A percentile compares a stretch with the other conserved stretches of the same genome.
These are phyloP conservation scores for Celastrina argiolus DNA, from an alignment of 2,888 invertebrate species.

Conservation along the genomic window DNA sequence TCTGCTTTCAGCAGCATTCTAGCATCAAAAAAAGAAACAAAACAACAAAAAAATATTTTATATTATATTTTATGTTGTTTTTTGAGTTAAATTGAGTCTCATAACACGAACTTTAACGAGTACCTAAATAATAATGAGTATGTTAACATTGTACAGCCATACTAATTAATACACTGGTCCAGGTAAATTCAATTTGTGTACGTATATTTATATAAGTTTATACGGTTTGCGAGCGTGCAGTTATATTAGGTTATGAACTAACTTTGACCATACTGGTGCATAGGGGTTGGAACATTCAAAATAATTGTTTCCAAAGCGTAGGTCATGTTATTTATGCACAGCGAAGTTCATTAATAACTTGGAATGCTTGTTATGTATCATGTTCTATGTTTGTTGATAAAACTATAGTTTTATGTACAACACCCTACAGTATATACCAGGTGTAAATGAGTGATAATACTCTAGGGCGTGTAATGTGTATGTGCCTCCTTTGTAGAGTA, in stretches of 20 bases:
- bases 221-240: conserved; percentile 15
- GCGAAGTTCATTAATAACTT: conserved; percentile 18
- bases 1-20: too few relatives aligned
- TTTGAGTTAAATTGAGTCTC: neutral
- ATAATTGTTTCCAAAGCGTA: conserved; percentile 24
- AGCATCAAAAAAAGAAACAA: too few relatives aligned
- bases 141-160: neutral
- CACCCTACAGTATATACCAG: too few relatives aligned
- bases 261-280: conserved; percentile 21
- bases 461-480: too few relatives aligned
- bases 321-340: conserved; percentile 21
- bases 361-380: neutral
- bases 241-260: conserved; percentile 23
- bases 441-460: too few relatives aligned
- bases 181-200: conserved; percentile 21
- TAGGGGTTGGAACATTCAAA: conserved; percentile 21
- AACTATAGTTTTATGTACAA: neutral
- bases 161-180: conserved; percentile 15
- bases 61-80: too few relatives aligned
- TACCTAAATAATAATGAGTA: conserved; percentile 2
- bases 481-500: too few relatives aligned
- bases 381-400: neutral
- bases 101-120: neutral
- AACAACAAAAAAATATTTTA: too few relatives aligned
- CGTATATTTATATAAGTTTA: conserved; percentile 16